Conservation (phyloP, 2,113 vertebrate genomes). For the Nerophis ophidion region DNA sequence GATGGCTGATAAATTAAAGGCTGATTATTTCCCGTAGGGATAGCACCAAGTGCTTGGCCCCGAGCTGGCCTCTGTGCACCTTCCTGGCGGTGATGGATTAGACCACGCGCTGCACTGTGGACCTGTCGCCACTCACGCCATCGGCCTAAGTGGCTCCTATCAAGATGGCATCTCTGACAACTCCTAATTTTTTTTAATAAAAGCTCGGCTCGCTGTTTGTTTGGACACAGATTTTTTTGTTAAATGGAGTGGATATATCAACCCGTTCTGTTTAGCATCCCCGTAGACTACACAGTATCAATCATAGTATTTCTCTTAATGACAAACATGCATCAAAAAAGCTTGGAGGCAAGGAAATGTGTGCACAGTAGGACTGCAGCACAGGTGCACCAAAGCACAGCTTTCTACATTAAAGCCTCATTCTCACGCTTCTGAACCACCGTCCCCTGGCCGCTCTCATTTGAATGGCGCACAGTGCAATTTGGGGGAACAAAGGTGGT, state of each 20-base stretch:
- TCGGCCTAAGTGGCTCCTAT: slow-evolving; percentile 51
- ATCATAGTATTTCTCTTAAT: not conserved
- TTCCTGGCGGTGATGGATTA: slow-evolving; percentile 66
- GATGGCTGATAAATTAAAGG: slow-evolving; percentile 72
- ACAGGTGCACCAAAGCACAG: slow-evolving; percentile 7
- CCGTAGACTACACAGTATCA: not conserved
- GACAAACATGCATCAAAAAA: slow-evolving; percentile 1
- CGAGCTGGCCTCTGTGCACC: slow-evolving; percentile 10
- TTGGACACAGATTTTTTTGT: too few species aligned
- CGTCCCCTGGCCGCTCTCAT: slow-evolving; percentile 52
- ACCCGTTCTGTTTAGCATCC: slow-evolving; percentile 1
- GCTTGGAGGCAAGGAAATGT: slow-evolving; percentile 13
- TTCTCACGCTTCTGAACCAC: slow-evolving; percentile 54
- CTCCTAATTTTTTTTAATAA: slow-evolving; percentile 63
- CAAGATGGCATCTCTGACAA: slow-evolving; percentile 48
- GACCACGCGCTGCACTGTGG: slow-evolving; percentile 37
- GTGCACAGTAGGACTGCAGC: slow-evolving; percentile 6
- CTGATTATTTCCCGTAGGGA: slow-evolving; percentile 70
- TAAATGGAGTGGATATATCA: too few species aligned
- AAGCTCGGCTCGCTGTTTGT: slow-evolving; percentile 28
- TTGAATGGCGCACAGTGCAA: slow-evolving; percentile 56
- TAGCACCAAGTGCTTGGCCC: slow-evolving; percentile 47
- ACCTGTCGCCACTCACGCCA: slow-evolving; percentile 50
- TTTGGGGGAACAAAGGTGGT: slow-evolving; percentile 69
- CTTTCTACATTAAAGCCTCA: slow-evolving; percentile 19